phyloP scores from a whole-genome alignment of 30 jellyfish, hydroid and myxozoan species.

The Nemopilema nomurai region DNA sequence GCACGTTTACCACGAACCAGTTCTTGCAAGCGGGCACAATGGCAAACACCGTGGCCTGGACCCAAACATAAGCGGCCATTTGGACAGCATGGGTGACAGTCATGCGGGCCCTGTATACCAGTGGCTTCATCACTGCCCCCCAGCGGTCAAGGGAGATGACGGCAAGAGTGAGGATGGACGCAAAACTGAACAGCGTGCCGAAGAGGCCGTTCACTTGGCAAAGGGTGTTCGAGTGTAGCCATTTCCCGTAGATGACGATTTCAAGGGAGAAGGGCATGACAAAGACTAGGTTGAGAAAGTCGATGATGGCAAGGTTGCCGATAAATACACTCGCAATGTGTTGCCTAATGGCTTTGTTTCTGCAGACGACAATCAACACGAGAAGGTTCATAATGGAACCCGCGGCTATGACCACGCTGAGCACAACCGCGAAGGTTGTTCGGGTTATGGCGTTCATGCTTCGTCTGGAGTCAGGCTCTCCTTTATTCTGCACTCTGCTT shows the following conservation, averaged over 20 bases:
- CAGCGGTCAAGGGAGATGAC: conserved; percentile 81
- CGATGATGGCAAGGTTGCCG: conserved; percentile 74
- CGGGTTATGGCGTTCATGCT: conserved; percentile 29
- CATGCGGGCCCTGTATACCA: conserved; percentile 82
- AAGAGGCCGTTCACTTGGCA: conserved; percentile 60
- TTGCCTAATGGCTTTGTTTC: conserved; percentile 68
- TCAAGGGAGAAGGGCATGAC: conserved; percentile 87
- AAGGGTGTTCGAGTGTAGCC: conserved; percentile 45
- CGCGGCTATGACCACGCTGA: conserved; percentile 35
- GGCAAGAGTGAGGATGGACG: conserved; percentile 79
- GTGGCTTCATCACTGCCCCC: conserved; percentile 91
- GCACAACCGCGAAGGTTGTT: conserved; percentile 31
- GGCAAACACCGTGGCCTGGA: conserved; percentile 74
- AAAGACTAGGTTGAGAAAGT: conserved; percentile 62
- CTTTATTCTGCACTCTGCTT: neutral
- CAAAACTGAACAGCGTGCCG: conserved; percentile 75
- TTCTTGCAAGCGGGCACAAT: conserved; percentile 49
- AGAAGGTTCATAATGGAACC: conserved; percentile 64
- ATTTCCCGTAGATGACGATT: conserved; percentile 21
- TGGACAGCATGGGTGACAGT: conserved; percentile 68
- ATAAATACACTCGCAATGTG: conserved; percentile 75
- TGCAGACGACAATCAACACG: conserved; percentile 61
- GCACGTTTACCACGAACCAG: conserved; percentile 69
- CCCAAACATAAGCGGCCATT: conserved; percentile 59
- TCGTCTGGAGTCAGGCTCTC: neutral